Conservation (phyloP, 2,113 vertebrate genomes). For the Siphamia tubifer region DNA sequence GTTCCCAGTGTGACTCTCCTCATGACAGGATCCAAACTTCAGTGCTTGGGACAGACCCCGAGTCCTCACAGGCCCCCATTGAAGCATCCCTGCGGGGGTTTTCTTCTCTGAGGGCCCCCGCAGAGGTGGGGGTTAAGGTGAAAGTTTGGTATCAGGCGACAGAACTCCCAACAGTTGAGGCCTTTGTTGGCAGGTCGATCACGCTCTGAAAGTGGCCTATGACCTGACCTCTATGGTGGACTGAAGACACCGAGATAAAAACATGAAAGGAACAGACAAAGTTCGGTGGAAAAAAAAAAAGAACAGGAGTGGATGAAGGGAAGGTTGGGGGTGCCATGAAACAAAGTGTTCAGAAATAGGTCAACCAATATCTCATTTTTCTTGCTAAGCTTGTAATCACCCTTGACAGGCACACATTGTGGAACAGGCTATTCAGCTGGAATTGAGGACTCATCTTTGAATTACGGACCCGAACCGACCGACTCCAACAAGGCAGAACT, state of each 20-base stretch:
- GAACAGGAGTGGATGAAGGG: slow-evolving; percentile 54
- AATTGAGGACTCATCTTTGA: slow-evolving; percentile 44
- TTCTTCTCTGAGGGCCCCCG: slow-evolving; percentile 62
- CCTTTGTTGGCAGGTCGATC: slow-evolving; percentile 87
- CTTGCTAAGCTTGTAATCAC: slow-evolving; percentile 76
- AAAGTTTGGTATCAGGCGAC: slow-evolving; percentile 69
- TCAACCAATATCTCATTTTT: slow-evolving; percentile 79
- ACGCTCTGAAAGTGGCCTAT: slow-evolving; percentile 81
- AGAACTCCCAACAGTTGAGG: slow-evolving; percentile 75
- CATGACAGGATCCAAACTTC: slow-evolving; percentile 86
- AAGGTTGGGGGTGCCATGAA: slow-evolving; percentile 37
- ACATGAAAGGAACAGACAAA: slow-evolving; percentile 32
- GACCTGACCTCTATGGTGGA: slow-evolving; percentile 85
- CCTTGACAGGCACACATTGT: slow-evolving; percentile 73
- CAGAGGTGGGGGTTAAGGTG: slow-evolving; percentile 65
- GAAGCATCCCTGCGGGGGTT: slow-evolving; percentile 85
- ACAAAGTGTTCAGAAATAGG: slow-evolving; percentile 77
- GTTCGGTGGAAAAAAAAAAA: slow-evolving; percentile 51
- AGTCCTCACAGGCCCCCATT: slow-evolving; percentile 81
- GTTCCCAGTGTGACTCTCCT: slow-evolving; percentile 84
- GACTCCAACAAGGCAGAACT: slow-evolving; percentile 27
- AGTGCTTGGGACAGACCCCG: slow-evolving; percentile 68
- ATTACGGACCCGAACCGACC: slow-evolving; percentile 50
- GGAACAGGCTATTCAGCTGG: slow-evolving; percentile 60
- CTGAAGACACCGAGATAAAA: slow-evolving; percentile 56